Percentiles rank a stretch among this genome's conserved stretches.
phyloP scores from a whole-genome alignment of 1,140 invertebrate species.

The Drosophila virilis region DNA sequence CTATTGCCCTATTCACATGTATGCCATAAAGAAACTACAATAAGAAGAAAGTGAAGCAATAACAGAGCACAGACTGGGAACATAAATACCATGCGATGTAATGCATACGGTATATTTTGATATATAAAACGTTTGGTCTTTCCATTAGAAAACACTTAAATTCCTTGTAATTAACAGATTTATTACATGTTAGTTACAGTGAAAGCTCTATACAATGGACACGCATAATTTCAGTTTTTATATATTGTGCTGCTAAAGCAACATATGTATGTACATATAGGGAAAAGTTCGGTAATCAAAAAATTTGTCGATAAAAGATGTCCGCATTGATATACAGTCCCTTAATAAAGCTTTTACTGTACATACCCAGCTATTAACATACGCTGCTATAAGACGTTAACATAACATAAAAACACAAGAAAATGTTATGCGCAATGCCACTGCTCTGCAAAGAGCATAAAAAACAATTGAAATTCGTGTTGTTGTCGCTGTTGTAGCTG shows the following conservation, averaged over 20 bases:
- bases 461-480: constrained; percentile 31
- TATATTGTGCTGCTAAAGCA: too few species aligned
- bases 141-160: too few species aligned
- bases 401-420: constrained; percentile 16
- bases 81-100: too few species aligned
- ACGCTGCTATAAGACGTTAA: constrained; percentile 10
- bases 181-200: too few species aligned
- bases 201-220: too few species aligned
- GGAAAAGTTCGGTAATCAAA: too few species aligned
- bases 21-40: constrained; percentile 8
- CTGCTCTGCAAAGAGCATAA: constrained; percentile 36
- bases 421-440: constrained; percentile 13
- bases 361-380: constrained; percentile 1
- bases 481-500: constrained; percentile 15
- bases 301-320: too few species aligned
- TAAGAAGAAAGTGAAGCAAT: neutral
- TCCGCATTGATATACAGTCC: neutral
- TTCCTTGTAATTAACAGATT: too few species aligned
- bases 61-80: neutral
- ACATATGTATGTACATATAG: too few species aligned
- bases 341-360: neutral
- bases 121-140: too few species aligned
- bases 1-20: constrained; percentile 23
- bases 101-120: too few species aligned
- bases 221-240: too few species aligned